Percentiles rank a stretch among this genome's conserved stretches.
These are phyloP conservation scores for Cotesia vestalis DNA, from an alignment of 1,140 invertebrate species.

Conservation along the genomic window DNA sequence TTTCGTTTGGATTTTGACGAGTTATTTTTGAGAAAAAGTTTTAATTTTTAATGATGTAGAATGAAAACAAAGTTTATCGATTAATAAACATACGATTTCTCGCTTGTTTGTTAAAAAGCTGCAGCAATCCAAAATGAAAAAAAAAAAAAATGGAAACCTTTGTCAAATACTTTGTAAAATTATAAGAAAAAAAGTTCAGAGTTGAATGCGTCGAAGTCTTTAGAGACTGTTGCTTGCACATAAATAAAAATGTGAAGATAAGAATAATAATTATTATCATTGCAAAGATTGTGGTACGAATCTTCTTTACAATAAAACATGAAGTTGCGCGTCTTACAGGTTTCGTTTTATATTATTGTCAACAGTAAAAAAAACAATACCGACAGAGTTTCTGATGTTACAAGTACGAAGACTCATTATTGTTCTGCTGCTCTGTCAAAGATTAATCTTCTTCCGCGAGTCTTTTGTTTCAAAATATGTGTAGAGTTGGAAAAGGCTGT, in stretches of 20 bases:
- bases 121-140: too few species aligned
- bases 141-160: too few species aligned
- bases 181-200: neutral
- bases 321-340: neutral
- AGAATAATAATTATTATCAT: slow-evolving; percentile 9
- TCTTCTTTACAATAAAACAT: neutral
- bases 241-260: neutral
- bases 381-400: neutral
- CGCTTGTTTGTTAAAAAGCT: too few species aligned
- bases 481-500: too few species aligned
- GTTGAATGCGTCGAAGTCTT: slow-evolving; percentile 17
- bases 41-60: too few species aligned
- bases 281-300: neutral
- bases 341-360: slow-evolving; percentile 11
- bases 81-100: too few species aligned
- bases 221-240: neutral
- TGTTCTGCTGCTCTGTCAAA: slow-evolving; percentile 3
- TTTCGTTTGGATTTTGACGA: too few species aligned
- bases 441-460: slow-evolving; percentile 7
- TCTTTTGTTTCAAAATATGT: neutral
- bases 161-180: too few species aligned
- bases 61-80: too few species aligned
- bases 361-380: neutral
- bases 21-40: too few species aligned
- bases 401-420: slow-evolving; percentile 10